Base-by-base conservation (phyloP, 2,797 vertebrate species). In the Etheostoma nigrum region DNA sequence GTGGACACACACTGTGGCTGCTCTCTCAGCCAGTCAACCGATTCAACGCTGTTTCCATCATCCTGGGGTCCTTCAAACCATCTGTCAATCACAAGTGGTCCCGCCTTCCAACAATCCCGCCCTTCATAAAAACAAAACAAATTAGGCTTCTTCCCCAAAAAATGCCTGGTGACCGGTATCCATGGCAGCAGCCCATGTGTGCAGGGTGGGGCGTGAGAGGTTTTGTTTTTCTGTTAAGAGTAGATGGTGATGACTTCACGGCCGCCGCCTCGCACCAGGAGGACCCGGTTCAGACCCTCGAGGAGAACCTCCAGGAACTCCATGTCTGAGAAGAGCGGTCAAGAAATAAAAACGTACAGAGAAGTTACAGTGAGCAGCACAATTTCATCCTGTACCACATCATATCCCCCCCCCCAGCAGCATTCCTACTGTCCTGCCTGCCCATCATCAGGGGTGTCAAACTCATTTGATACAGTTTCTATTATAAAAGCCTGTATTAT, bases 161-260 rank as follows among this genome's bases (percentile, higher is more conserved):
- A 88, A 88, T 78, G 87, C 77, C 88, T 66, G 30, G 45, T 77
- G 78, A 79, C 57, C 13, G 19, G 82, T 85, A 64, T 82, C 81
- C 81, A 79, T 81, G 86, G 87, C 72, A 72, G 79, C 47, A 47
- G 75, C 72, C 79, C 54, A 54, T 64, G 73, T 77, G 77, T 81
- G 79, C 79, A 88, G 73, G 60, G 55, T 70, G 75, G 85, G 83
- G 81, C 15, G 4, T 36, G 21, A 77, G 42, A 53, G 53, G 33
- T 6, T 62, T 36, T 21, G 18, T 66, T 36, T 55, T 25, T 15
- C n/a, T 67, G 36, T 78, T 92, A 99, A 60, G 98, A 99, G 88
- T 99, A 99, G 93, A 99, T 99, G 85, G 98, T 99, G 93, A 99
- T 97, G 90, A 99, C 98, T 93, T 99, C 98, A 10, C 96, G 96